Evolutionary conservation across 2,888 invertebrate species (phyloP).

Genomic region (Clepsis dumicolana): DNA sequence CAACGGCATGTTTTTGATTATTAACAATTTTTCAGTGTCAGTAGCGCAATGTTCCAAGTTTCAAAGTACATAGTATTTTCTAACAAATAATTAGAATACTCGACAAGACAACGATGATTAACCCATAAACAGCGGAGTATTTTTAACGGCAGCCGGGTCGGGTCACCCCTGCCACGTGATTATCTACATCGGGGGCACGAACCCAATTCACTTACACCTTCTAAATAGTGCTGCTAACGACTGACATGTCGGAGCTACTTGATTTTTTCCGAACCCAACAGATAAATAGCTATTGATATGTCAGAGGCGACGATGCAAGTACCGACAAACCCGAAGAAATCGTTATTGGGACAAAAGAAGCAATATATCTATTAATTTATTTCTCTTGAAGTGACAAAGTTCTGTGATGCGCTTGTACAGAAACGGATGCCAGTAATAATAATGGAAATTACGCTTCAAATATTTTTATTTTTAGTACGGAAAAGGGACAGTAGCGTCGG

Average conservation of each 20-base stretch:
- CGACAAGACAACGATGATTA: constrained; percentile 68
- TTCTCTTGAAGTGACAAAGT: not conserved
- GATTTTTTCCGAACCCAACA: constrained; percentile 45
- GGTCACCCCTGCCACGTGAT: constrained; percentile 74
- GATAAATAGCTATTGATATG: constrained; percentile 42
- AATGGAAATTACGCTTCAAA: constrained; percentile 29
- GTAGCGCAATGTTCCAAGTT: too few species aligned
- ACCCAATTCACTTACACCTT: constrained; percentile 74
- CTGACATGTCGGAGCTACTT: constrained; percentile 64
- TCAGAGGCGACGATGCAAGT: constrained; percentile 24
- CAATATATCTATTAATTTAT: not conserved
- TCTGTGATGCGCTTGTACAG: not conserved
- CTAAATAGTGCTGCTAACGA: constrained; percentile 67
- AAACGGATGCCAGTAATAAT: constrained; percentile 23
- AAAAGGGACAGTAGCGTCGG: constrained; percentile 55
- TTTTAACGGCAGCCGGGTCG: constrained; percentile 69
- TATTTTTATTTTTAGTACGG: constrained; percentile 50
- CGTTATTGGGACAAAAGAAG: not conserved
- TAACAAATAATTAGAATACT: constrained; percentile 60
- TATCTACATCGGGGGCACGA: constrained; percentile 76
- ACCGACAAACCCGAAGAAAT: not conserved
- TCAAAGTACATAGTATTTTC: too few species aligned
- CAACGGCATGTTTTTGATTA: too few species aligned
- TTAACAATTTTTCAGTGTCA: too few species aligned
- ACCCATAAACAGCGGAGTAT: constrained; percentile 71